Conservation (phyloP, 1,140 invertebrate species). For the Magallana angulata region DNA sequence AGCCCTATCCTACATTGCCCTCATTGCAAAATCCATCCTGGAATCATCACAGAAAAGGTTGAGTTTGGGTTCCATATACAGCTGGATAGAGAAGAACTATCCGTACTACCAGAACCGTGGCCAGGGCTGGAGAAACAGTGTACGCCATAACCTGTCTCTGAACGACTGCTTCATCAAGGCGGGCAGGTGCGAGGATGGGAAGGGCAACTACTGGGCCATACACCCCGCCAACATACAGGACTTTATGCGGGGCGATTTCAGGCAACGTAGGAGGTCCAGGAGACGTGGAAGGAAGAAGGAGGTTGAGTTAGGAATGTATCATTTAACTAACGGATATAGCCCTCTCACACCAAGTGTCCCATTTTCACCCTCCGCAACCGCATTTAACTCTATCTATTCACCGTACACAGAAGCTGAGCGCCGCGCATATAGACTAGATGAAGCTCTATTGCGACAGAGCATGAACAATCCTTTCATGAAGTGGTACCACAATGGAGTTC, state of each 20-base stretch:
- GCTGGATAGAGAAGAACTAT: conserved; percentile 76
- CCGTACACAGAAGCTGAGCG: conserved; percentile 77
- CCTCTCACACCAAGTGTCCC: conserved; percentile 63
- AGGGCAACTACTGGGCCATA: conserved; percentile 93
- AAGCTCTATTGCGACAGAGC: conserved; percentile 73
- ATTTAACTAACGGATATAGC: conserved; percentile 71
- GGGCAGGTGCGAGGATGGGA: conserved; percentile 77
- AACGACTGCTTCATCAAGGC: conserved; percentile 79
- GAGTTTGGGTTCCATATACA: conserved; percentile 75
- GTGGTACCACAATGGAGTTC: conserved; percentile 72
- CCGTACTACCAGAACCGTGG: conserved; percentile 75
- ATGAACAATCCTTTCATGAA: conserved; percentile 77
- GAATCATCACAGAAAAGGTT: conserved; percentile 71
- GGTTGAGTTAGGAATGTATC: conserved; percentile 73
- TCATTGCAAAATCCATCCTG: conserved; percentile 75
- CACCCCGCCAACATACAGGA: conserved; percentile 98
- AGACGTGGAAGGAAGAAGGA: conserved; percentile 74
- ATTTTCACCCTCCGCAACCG: conserved; percentile 62
- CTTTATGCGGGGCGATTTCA: conserved; percentile 96
- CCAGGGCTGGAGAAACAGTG: conserved; percentile 78
- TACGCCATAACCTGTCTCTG: conserved; percentile 78
- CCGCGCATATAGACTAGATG: conserved; percentile 74
- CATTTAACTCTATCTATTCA: conserved; percentile 74
- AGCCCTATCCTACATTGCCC: conserved; percentile 74
- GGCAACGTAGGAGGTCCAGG: conserved; percentile 72